Evolutionary conservation across 2,797 vertebrate species (phyloP).

Genomic region (Myiotriccus ornatus): DNA sequence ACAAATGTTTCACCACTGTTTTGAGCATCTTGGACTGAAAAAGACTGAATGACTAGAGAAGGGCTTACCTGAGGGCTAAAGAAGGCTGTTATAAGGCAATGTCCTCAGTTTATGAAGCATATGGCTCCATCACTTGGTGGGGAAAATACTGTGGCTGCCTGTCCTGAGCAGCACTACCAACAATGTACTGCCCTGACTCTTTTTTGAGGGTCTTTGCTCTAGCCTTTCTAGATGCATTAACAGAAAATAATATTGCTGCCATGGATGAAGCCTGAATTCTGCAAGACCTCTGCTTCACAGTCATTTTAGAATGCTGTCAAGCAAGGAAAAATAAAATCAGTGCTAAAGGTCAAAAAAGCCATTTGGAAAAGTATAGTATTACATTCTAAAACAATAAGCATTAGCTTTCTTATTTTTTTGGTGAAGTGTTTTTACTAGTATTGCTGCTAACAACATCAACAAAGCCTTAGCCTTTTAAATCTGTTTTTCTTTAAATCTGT

Average conservation of each 20-base stretch:
- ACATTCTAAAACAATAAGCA: not conserved
- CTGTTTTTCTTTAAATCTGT: not conserved
- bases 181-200: not conserved
- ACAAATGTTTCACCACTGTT: not conserved
- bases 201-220: not conserved
- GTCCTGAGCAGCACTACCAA: not conserved
- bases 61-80: not conserved
- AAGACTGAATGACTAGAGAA: not conserved
- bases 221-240: not conserved
- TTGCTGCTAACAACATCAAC: not conserved
- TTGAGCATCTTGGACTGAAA: not conserved
- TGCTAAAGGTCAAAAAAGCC: not conserved
- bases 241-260: not conserved
- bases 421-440: not conserved
- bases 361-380: not conserved
- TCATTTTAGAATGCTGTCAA: not conserved
- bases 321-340: not conserved
- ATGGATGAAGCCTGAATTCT: not conserved
- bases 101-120: not conserved
- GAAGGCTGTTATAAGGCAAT: not conserved
- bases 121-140: not conserved
- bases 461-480: not conserved
- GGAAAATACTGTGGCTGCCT: not conserved
- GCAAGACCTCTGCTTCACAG: not conserved
- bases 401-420: not conserved